These are phyloP conservation scores for Synergus umbraculus DNA, from an alignment of 2,888 invertebrate genomes.

Conservation along the genomic window DNA sequence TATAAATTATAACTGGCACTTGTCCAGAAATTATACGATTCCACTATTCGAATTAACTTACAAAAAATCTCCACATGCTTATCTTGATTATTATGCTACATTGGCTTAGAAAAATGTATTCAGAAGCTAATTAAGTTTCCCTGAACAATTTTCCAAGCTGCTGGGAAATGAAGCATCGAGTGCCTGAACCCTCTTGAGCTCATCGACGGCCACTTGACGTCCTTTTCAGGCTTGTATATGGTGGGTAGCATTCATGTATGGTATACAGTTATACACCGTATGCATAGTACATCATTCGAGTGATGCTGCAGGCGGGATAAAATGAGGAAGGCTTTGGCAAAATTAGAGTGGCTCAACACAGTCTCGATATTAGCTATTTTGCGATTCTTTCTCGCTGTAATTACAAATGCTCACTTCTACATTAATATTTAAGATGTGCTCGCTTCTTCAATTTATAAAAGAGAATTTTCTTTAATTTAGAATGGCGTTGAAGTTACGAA, in stretches of 20 bases:
- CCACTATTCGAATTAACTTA: too few relatives aligned
- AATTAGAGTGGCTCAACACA: not conserved
- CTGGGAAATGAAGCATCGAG: slow-evolving; percentile 18
- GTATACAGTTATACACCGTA: too few relatives aligned
- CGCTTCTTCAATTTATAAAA: too few relatives aligned
- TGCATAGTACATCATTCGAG: not conserved
- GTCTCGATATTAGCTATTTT: not conserved
- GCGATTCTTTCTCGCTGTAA: not conserved
- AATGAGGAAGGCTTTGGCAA: not conserved
- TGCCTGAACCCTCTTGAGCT: slow-evolving; percentile 12
- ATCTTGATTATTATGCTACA: not conserved
- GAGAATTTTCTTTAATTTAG: too few relatives aligned
- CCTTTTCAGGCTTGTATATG: not conserved
- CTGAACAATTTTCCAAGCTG: slow-evolving; percentile 22
- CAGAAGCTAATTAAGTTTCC: slow-evolving; percentile 11
- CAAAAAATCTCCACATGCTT: too few relatives aligned
- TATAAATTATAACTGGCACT: too few relatives aligned
- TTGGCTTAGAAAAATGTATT: not conserved
- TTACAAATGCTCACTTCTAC: not conserved
- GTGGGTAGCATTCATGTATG: slow-evolving; percentile 17
- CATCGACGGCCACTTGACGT: slow-evolving; percentile 32
- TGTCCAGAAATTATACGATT: too few relatives aligned
- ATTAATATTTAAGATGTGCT: not conserved
- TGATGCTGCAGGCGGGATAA: not conserved
- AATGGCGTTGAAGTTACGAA: too few relatives aligned